A percentile compares a stretch with the other conserved stretches of the same genome.
Conservation (phyloP, 2,888 invertebrate species). For the Acrocyrtus sp. region DNA sequence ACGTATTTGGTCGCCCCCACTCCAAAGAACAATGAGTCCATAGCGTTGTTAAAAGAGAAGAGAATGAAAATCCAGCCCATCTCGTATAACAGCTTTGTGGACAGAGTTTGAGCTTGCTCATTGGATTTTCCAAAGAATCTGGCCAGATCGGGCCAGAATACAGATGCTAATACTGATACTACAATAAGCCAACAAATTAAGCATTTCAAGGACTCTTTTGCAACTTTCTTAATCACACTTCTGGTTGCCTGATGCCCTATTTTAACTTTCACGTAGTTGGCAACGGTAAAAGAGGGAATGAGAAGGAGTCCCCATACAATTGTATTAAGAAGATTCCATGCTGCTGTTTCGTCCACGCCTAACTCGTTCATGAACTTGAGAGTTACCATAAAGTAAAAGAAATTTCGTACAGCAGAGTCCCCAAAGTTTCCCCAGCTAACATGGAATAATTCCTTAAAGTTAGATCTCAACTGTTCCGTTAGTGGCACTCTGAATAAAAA, state of each 20-base stretch:
- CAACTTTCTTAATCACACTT: slow-evolving; percentile 39
- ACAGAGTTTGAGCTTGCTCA: slow-evolving; percentile 39
- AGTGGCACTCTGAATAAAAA: slow-evolving; percentile 47
- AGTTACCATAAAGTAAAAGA: slow-evolving; percentile 58
- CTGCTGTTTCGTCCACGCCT: slow-evolving; percentile 50
- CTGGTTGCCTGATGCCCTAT: slow-evolving; percentile 48
- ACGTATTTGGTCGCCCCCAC: slow-evolving; percentile 52
- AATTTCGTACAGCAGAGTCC: slow-evolving; percentile 55
- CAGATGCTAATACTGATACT: slow-evolving; percentile 12
- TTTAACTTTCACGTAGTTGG: slow-evolving; percentile 51
- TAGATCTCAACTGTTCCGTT: slow-evolving; percentile 14
- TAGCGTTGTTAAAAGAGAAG: slow-evolving; percentile 52
- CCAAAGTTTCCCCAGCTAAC: slow-evolving; percentile 59
- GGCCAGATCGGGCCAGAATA: slow-evolving; percentile 50
- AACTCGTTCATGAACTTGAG: slow-evolving; percentile 56
- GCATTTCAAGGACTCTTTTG: slow-evolving; percentile 23
- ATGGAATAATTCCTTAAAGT: slow-evolving; percentile 36
- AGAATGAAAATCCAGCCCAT: slow-evolving; percentile 56
- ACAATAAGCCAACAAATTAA: slow-evolving; percentile 43
- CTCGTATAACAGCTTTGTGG: slow-evolving; percentile 45
- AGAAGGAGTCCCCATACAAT: slow-evolving; percentile 55
- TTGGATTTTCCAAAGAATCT: slow-evolving; percentile 51
- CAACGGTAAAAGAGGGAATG: slow-evolving; percentile 48
- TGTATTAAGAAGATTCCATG: slow-evolving; percentile 55
- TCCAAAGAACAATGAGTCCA: slow-evolving; percentile 56